Conservation (phyloP, 2,113 vertebrate genomes). For the Leptodactylus fuscus region DNA sequence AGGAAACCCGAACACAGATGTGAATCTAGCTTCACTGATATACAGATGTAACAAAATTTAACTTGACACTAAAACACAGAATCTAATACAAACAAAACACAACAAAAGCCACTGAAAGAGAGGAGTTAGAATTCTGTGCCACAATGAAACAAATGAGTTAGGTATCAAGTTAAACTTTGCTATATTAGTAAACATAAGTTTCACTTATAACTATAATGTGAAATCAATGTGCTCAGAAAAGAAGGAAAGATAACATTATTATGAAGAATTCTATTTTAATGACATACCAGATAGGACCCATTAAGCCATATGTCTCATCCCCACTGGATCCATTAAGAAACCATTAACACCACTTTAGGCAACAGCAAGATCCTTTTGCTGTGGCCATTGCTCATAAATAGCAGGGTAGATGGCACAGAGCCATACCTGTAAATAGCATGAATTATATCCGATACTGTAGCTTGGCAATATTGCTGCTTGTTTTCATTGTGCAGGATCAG, state of each 20-base stretch:
- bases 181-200: not conserved
- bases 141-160: too few relatives aligned
- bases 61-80: too few relatives aligned
- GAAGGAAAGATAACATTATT: not conserved
- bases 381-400: not conserved
- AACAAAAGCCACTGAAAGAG: too few relatives aligned
- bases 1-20: too few relatives aligned
- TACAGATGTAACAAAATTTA: too few relatives aligned
- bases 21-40: too few relatives aligned
- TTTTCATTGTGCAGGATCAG: not conserved
- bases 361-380: not conserved
- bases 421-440: not conserved
- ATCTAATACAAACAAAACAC: too few relatives aligned
- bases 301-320: conserved; percentile 21
- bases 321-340: conserved; percentile 25
- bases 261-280: conserved; percentile 10
- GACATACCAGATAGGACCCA: conserved; percentile 12
- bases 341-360: conserved; percentile 14
- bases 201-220: not conserved
- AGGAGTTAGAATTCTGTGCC: too few relatives aligned
- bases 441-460: not conserved
- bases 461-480: not conserved
- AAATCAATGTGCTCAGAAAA: not conserved
- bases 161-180: too few relatives aligned
- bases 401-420: not conserved